A percentile compares a stretch with the other conserved stretches of the same genome.
Evolutionary conservation across 2,888 invertebrate species (phyloP).

Genomic region (Stramonita haemastoma): DNA sequence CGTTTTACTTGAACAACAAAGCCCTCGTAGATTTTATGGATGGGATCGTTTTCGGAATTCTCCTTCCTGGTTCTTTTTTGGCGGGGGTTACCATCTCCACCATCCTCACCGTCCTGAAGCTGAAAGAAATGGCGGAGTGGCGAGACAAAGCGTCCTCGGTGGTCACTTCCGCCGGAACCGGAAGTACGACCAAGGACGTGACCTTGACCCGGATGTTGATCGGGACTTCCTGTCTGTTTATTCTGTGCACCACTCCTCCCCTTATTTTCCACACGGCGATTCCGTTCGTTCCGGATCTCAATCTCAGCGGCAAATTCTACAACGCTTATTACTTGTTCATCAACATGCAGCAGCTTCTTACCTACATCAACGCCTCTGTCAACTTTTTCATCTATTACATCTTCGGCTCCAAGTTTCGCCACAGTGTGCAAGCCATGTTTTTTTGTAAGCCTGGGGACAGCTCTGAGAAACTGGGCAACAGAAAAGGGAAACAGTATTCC

Average conservation of each 20-base stretch:
- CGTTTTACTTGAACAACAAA: constrained; percentile 22
- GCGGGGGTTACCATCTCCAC: not conserved
- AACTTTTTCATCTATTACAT: constrained; percentile 30
- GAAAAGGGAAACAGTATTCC: too few relatives aligned
- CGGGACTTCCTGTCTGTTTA: constrained; percentile 16
- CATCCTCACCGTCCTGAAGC: constrained; percentile 13
- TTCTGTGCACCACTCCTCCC: constrained; percentile 20
- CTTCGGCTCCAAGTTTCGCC: constrained; percentile 22
- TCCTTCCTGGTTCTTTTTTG: constrained; percentile 2
- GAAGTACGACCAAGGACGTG: not conserved
- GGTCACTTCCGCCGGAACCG: not conserved
- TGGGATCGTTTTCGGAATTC: constrained; percentile 24
- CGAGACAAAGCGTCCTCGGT: not conserved
- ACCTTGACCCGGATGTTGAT: constrained; percentile 32
- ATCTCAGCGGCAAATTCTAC: not conserved
- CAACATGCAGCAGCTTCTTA: constrained; percentile 25
- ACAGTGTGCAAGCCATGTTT: constrained; percentile 1
- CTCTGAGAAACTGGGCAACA: too few relatives aligned
- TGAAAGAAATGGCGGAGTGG: constrained; percentile 14
- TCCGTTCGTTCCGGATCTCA: constrained; percentile 29
- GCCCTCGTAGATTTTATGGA: constrained; percentile 1
- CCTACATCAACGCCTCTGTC: constrained; percentile 25
- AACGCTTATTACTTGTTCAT: constrained; percentile 28
- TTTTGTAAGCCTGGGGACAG: not conserved
- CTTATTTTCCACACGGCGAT: not conserved